phyloP scores from a whole-genome alignment of 1,140 invertebrate genomes.

The Capitella teleta region DNA sequence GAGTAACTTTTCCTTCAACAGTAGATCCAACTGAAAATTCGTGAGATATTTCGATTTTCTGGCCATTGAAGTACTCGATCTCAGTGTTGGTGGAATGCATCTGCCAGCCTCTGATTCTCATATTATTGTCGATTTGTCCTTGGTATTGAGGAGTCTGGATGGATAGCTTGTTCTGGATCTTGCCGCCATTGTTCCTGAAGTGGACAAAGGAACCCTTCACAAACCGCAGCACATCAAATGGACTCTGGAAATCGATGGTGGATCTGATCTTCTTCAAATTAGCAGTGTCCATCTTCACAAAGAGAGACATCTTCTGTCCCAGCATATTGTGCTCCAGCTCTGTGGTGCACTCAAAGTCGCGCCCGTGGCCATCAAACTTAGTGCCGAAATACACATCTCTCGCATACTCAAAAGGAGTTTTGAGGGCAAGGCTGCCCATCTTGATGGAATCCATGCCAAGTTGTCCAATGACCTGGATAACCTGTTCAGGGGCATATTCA shows the following conservation, averaged over 20 bases:
- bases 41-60: conserved; percentile 3
- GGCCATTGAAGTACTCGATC: conserved; percentile 1
- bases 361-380: neutral
- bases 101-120: neutral
- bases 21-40: neutral
- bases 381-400: too few species aligned
- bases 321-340: neutral
- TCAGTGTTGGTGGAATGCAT: neutral
- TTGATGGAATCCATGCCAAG: neutral
- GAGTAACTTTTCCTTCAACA: neutral
- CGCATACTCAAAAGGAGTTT: neutral
- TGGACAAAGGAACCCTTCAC: neutral
- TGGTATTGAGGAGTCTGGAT: neutral
- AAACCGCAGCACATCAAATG: neutral
- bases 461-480: neutral
- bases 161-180: too few species aligned
- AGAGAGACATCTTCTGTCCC: neutral
- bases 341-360: neutral
- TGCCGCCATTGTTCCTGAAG: neutral
- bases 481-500: neutral
- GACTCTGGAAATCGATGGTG: neutral
- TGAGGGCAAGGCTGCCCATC: neutral
- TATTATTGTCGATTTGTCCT: neutral
- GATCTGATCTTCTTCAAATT: neutral
- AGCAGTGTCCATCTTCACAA: neutral